Evolutionary conservation across 2,797 vertebrate genomes (phyloP), one percentile per base, ranked within the genome.

Genomic region (Danio kyathit): DNA sequence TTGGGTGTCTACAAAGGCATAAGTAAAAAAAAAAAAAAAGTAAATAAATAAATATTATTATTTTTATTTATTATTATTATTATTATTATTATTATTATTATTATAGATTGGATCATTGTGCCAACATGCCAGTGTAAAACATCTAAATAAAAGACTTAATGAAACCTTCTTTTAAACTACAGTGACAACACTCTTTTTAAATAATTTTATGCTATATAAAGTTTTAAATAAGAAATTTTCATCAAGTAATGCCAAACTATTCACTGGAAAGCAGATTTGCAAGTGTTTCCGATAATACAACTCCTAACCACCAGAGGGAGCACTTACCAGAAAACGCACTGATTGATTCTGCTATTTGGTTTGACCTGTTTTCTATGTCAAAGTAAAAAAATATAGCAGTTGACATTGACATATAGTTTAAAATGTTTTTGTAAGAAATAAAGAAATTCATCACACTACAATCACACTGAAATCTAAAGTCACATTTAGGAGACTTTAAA

Each of bases 281-380:
- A 76, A 52, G 12, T 2, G 10, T 73, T 52, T 13, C 13, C 43
- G 43, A 48, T 21, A 7, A 19, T 17, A 8, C 43, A 56, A 17
- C 59, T 52, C 46, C 48, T 29, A 43, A 41, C 60, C 74, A 75
- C 60, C 48, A 75, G 74, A 40, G 74, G n/a, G 11, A 64, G 60
- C 48, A 29, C 16, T 51, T 19, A 52, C 0, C 46, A 51, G 46
- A 54, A 71, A 17, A 71, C 38, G 3, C 29, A 59, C 16, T n/a
- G 67, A 29, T 29, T 29, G 11, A 16, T 7, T 43, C 7, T 59
- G 14, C 14, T 7, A 5, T 17, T 40, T 56, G 12, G 17, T 57
- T 44, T 72, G 7, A 57, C 11, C 7, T 6, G 56, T 11, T 65
- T 57, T 57, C 11, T n/a, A 7, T 21, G 48, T 17, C 5, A n/a